These are phyloP conservation scores for Pandemis corylana DNA, from an alignment of 2,888 invertebrate genomes.

Conservation along the genomic window DNA sequence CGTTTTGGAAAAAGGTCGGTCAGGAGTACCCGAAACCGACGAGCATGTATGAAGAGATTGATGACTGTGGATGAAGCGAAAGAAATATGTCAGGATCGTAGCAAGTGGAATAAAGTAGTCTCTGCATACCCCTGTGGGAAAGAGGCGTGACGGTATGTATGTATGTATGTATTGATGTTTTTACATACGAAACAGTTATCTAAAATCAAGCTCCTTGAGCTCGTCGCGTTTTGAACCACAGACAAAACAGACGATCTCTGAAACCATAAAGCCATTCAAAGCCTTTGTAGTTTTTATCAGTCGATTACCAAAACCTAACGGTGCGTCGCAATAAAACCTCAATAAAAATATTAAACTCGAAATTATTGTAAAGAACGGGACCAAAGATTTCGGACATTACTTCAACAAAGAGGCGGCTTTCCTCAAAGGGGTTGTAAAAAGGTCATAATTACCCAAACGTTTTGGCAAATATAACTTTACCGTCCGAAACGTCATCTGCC, in stretches of 20 bases:
- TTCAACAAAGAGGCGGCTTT: slow-evolving; percentile 59
- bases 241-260: slow-evolving; percentile 11
- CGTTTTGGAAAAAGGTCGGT: no score
- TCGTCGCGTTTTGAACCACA: background rate
- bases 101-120: no score
- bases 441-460: slow-evolving; percentile 63
- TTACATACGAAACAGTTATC: background rate
- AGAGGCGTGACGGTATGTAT: no score
- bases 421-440: slow-evolving; percentile 67
- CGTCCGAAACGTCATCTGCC: slow-evolving; percentile 1
- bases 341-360: slow-evolving; percentile 59
- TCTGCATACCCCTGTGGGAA: no score
- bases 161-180: no score
- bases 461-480: slow-evolving; percentile 36
- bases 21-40: no score
- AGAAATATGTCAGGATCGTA: no score
- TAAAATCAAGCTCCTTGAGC: background rate
- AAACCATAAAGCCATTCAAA: slow-evolving; percentile 32
- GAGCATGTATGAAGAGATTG: no score
- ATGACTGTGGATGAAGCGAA: no score
- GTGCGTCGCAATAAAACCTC: slow-evolving; percentile 54
- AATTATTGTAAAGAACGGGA: slow-evolving; percentile 47
- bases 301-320: slow-evolving; percentile 52
- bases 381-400: slow-evolving; percentile 61
- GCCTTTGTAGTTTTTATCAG: slow-evolving; percentile 35